Base-by-base conservation (phyloP, 1,140 invertebrate species). In the Hyposmocoma kahamanoa region DNA sequence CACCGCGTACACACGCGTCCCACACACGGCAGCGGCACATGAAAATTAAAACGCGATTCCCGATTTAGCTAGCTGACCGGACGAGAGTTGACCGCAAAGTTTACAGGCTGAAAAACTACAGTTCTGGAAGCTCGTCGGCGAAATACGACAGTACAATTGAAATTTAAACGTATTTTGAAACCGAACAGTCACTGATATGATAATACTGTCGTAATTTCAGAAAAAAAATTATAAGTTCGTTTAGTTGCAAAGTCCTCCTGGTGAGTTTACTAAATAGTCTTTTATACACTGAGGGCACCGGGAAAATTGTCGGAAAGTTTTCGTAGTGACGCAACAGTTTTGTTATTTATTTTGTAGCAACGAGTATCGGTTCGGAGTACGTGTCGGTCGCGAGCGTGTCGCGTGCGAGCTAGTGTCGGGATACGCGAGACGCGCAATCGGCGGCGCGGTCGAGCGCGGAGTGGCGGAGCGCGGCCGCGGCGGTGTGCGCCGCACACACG, bases 1-100 rank as follows among this genome's bases (percentile, higher is more conserved):
- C 77, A 81, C 70, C 77, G 74, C 77, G 72, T 60, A 72, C 59
- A 80, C 79, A 78, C 76, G 73, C 75, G 67, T 69, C 67, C 79
- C 54, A 56, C 67, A 77, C 72, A 59, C 62, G 60, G 62, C 50
- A 64, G 61, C 81, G 62, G 78, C 81, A 84, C 81, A 84, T 84
- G 81, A 79, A 84, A 84, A 70, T 80, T 56, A 84, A 83, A 80
- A 80, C 62, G 78, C 78, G 76, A 68, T 61, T 65, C 72, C 75
- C 70, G 65, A 82, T 84, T 84, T 84, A 84, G 80, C 74, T 56
- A 70, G 67, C 72, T 56, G 54, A 63, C 68, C 72, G 64, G 75
- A 70, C 56, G 72, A 65, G 57, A 69, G 52, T 59, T 51, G 59
- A 72, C 67, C 67, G 57, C 74, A 63, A 50, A 47, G 46, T 47